Evolutionary conservation across 35 echinoderm and acorn worm species (phyloP).

Genomic region (Ophioderma brevispina): DNA sequence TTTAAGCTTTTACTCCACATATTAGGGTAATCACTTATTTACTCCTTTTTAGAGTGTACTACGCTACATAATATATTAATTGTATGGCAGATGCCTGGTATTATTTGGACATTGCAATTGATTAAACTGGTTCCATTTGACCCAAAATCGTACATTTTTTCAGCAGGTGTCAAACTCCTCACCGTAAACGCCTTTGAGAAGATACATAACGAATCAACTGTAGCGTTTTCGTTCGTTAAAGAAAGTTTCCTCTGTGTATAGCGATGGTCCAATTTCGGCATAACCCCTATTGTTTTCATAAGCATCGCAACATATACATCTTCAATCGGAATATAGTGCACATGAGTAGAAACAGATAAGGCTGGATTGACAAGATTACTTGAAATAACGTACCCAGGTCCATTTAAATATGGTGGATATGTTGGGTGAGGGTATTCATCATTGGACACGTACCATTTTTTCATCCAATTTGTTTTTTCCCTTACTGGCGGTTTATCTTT

Average conservation of each 20-base stretch:
- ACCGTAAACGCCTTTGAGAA: neutral
- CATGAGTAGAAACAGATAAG: neutral
- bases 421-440: constrained; percentile 34
- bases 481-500: neutral
- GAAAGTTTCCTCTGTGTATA: neutral
- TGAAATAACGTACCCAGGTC: constrained; percentile 83
- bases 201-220: neutral
- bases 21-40: no score
- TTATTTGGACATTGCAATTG: no score
- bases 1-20: no score
- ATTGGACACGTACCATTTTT: constrained; percentile 72
- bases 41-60: no score
- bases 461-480: neutral
- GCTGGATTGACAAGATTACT: constrained; percentile 34
- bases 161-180: no score
- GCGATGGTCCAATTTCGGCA: constrained; percentile 13
- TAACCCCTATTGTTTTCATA: constrained; percentile 16
- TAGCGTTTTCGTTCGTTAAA: neutral
- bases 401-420: constrained; percentile 83
- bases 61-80: no score
- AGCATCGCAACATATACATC: constrained; percentile 37
- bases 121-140: no score
- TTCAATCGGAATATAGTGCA: constrained; percentile 31
- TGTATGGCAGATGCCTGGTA: no score
- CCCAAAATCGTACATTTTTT: no score